phyloP scores from a whole-genome alignment of 2,888 invertebrate species.

The Athripsodes cinereus region DNA sequence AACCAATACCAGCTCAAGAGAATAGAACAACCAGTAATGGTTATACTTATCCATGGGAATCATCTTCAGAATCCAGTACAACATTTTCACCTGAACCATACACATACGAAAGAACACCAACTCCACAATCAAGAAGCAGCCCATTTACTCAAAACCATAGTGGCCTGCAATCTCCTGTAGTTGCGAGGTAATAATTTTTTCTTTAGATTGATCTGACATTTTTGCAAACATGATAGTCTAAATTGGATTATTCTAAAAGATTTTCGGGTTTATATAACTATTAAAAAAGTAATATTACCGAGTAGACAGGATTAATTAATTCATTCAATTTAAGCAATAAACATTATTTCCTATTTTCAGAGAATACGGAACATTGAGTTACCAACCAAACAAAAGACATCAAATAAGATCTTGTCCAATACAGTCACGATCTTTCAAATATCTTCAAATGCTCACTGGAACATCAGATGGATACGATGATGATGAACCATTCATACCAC shows the following conservation, averaged over 20 bases:
- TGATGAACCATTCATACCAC: constrained; percentile 26
- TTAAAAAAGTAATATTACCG: too few species aligned
- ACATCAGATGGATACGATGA: constrained; percentile 39
- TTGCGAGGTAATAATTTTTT: constrained; percentile 19
- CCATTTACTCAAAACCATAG: constrained; percentile 17
- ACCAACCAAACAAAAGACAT: constrained; percentile 36
- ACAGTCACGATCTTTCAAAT: constrained; percentile 51
- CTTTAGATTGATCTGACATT: too few species aligned
- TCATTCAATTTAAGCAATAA: too few species aligned
- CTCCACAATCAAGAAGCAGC: constrained; percentile 27
- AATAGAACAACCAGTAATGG: constrained; percentile 19
- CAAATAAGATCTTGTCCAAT: constrained; percentile 42
- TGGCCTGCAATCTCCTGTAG: constrained; percentile 13
- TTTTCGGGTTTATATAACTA: too few species aligned
- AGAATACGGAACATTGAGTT: constrained; percentile 41
- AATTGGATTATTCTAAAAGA: too few species aligned
- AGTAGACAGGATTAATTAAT: too few species aligned
- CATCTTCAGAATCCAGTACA: constrained; percentile 48
- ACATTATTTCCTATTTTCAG: constrained; percentile 31
- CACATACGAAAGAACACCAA: constrained; percentile 24
- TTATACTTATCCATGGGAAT: constrained; percentile 41
- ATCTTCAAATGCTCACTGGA: constrained; percentile 51
- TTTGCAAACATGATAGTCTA: too few species aligned
- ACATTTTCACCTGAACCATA: constrained; percentile 32
- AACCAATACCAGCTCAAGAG: constrained; percentile 33